Evolutionary conservation across 2,113 vertebrate species (phyloP).

Genomic region (Crotophaga sulcirostris): DNA sequence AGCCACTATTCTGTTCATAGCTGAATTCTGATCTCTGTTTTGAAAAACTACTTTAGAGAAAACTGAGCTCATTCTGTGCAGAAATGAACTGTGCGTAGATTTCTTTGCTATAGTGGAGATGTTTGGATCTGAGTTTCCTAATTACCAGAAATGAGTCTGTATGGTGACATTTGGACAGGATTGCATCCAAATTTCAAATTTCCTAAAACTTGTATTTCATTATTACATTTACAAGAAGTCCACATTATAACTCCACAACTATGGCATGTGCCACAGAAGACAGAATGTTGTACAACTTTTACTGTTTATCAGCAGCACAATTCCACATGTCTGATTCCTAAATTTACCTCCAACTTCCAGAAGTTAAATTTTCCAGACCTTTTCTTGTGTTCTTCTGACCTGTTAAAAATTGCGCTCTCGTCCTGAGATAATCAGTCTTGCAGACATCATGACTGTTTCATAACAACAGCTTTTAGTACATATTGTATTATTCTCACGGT

Average conservation of each 20-base stretch:
- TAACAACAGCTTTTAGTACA: slow-evolving; percentile 3
- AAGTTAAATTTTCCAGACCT: not conserved
- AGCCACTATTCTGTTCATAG: not conserved
- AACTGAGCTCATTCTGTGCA: not conserved
- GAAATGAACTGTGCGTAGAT: not conserved
- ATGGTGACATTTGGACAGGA: not conserved
- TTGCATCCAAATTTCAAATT: not conserved
- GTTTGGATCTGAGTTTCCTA: not conserved
- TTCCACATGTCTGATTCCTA: not conserved
- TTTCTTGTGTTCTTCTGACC: not conserved
- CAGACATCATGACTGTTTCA: not conserved
- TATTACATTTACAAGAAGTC: not conserved
- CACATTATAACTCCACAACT: not conserved
- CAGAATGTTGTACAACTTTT: not conserved
- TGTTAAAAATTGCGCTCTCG: not conserved
- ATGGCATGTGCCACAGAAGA: not conserved
- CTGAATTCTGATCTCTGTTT: not conserved
- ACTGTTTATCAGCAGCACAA: not conserved
- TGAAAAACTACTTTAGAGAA: not conserved
- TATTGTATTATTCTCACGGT: not conserved
- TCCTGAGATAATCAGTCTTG: not conserved
- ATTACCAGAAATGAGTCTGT: not conserved
- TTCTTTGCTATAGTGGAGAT: not conserved
- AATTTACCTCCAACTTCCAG: not conserved
- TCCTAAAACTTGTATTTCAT: not conserved